These are phyloP conservation scores for Pluvianellus socialis DNA, from an alignment of 2,113 vertebrate species.

Conservation along the genomic window DNA sequence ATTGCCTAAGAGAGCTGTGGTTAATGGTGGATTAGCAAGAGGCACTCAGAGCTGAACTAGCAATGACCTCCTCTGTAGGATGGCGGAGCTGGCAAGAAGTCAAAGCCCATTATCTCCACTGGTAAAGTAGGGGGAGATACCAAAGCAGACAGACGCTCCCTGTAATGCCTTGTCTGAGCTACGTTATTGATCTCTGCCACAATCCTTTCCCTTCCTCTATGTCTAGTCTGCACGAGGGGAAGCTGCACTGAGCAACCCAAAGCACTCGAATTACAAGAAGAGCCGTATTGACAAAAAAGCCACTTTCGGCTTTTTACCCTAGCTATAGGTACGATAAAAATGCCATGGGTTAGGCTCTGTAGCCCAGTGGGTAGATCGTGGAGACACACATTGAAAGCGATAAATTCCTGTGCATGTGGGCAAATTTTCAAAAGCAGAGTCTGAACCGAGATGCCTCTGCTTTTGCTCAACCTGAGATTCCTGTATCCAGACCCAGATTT, in stretches of 20 bases:
- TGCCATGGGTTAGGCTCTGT: not conserved
- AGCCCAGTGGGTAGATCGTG: not conserved
- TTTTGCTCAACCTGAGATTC: not conserved
- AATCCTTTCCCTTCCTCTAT: slow-evolving; percentile 40
- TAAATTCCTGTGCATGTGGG: not conserved
- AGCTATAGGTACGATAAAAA: not conserved
- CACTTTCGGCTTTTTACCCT: not conserved
- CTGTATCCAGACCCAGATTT: not conserved
- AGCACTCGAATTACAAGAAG: slow-evolving; percentile 19
- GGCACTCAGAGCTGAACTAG: slow-evolving; percentile 36
- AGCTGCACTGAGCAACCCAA: not conserved
- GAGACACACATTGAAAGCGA: not conserved
- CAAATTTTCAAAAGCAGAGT: not conserved
- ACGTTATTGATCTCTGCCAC: slow-evolving; percentile 61
- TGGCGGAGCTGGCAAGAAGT: slow-evolving; percentile 63
- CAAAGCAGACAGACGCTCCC: slow-evolving; percentile 41
- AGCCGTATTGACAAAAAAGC: slow-evolving; percentile 21
- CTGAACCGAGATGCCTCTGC: not conserved
- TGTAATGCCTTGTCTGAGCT: slow-evolving; percentile 46
- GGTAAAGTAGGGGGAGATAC: slow-evolving; percentile 48
- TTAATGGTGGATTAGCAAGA: slow-evolving; percentile 24
- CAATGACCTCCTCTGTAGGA: not conserved
- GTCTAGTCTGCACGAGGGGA: not conserved
- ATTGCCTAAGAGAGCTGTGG: not conserved
- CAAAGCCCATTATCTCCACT: slow-evolving; percentile 49